Base-by-base conservation (phyloP, 64 coral and sea anemone genomes). In the Catalaphyllia jardinei region DNA sequence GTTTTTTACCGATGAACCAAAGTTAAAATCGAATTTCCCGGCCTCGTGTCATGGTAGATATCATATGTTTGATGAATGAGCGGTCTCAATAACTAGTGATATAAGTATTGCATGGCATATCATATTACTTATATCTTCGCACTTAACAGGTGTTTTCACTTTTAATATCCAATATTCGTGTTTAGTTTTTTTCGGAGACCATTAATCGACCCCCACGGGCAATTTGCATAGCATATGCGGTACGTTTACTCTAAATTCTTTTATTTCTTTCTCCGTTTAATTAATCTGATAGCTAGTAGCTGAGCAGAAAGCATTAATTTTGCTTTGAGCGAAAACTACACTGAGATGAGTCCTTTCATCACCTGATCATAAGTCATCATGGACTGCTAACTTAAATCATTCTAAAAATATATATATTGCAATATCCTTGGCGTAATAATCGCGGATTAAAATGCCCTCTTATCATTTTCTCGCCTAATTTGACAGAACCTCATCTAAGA, bases 81-180 rank as follows among this genome's bases (percentile, higher is more conserved):
- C 61, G 60, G 80, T 63, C 33, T 64, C 80, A 84, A 71, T 84
- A 69, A 71, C 80, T 84, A 67, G 60, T 69, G 80, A 84, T 84
- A 84, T 84, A n/a, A 42, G 80, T 84, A 84, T 84, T 49, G 38
- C 62, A 69, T 84, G 33, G 62, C 80, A 71, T 84, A 84, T 84
- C 80, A 84, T 64, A 33, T 69, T 67, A 69, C 80, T 69, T 84
- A 69, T 84, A 67, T 71, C 80, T 20, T 67, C 33, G 22, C 80
- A 46, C 6, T 71, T 84, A 84, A 84, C 80, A 84, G 80, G 80
- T 84, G 80, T 84, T 84, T 84, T 42, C 61, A 84, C 80, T 84
- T 84, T 33, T 52, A 67, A 67, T 67, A 69, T 84, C 65, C 62
- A 69, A 84, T 84, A 62, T 84, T 19, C 7, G 80, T 84, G 80